phyloP scores from a whole-genome alignment of 92 coral and sea anemone genomes.

The Porites evermanni region DNA sequence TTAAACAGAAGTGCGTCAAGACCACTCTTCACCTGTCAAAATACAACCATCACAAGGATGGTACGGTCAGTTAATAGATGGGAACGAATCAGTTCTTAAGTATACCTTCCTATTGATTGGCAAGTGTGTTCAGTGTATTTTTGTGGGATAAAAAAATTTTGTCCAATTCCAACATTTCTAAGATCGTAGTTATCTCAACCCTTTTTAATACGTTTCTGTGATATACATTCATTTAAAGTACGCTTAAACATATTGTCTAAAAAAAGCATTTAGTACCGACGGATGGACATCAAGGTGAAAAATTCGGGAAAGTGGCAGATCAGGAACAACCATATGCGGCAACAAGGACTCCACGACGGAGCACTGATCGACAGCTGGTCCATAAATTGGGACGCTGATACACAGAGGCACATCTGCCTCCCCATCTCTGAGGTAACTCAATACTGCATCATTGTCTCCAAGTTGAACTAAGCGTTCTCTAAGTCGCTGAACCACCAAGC shows the following conservation, averaged over 20 bases:
- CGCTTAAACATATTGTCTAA: not conserved
- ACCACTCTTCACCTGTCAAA: constrained; percentile 48
- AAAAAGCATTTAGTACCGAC: constrained; percentile 63
- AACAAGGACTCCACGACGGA: constrained; percentile 68
- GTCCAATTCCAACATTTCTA: too few relatives aligned
- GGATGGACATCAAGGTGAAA: constrained; percentile 93
- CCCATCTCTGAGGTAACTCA: constrained; percentile 37
- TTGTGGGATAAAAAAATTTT: too few relatives aligned
- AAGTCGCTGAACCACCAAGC: constrained; percentile 72
- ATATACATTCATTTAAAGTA: too few relatives aligned
- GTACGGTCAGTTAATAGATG: too few relatives aligned
- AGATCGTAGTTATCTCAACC: too few relatives aligned
- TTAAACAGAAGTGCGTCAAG: constrained; percentile 84
- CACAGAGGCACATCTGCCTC: constrained; percentile 61
- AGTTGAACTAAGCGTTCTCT: constrained; percentile 55
- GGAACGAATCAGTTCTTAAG: too few relatives aligned
- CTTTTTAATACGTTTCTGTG: too few relatives aligned
- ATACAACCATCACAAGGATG: not conserved
- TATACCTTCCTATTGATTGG: too few relatives aligned
- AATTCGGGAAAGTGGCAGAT: constrained; percentile 86
- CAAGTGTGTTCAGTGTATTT: too few relatives aligned
- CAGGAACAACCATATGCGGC: constrained; percentile 11
- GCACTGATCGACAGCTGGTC: constrained; percentile 68
- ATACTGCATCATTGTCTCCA: constrained; percentile 63
- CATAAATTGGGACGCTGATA: constrained; percentile 80